Base-by-base conservation (phyloP, 92 coral and sea anemone species). In the Porites lobata region DNA sequence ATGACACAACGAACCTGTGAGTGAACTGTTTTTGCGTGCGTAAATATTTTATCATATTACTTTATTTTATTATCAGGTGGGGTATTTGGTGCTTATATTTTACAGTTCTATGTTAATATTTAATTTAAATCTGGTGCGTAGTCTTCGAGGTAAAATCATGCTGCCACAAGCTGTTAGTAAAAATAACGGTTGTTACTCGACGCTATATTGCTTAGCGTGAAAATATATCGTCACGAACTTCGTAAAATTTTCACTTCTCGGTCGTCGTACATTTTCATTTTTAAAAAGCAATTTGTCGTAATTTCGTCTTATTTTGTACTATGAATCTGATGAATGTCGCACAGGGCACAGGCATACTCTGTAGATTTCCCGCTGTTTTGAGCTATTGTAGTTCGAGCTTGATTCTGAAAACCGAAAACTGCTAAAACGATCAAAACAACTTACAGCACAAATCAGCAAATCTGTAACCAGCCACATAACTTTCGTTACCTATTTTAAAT, bases 1-100 rank as follows among this genome's bases (percentile, higher is more conserved):
- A 59, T 29, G 83, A 85, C 50, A 21, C 76, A 2, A 85, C 89
- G 6, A 57, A 77, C 38, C n/a, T 85, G 89, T 85, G 56, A 85
- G 89, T 85, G 80, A 47, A 75, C 12, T 65, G 15, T 17, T 8
- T 11, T 72, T 50, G 7, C 64, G 71, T 73, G 14, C 71, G 18
- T 72, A 26, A 52, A 69, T 81, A 24, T 68, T 67, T 80, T 69
- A 68, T 2, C 52, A 18, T 4, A 7, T 19, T 67, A 52, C 32
- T 80, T 67, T 81, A 26, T 67, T 54, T 53, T 29, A 81, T 69
- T 12, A 51, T 74, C 54, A 72, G 66, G 19, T 68, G 56, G 68
- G 47, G 38, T 61, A 65, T 56, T 68, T 52, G 10, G 58, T n/a
- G 54, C 58, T n/a, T 54, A 82, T n/a, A 57, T 82, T 82, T 74